phyloP scores from a whole-genome alignment of 35 echinoderm and acorn worm species.

The Apostichopus parvimensis region DNA sequence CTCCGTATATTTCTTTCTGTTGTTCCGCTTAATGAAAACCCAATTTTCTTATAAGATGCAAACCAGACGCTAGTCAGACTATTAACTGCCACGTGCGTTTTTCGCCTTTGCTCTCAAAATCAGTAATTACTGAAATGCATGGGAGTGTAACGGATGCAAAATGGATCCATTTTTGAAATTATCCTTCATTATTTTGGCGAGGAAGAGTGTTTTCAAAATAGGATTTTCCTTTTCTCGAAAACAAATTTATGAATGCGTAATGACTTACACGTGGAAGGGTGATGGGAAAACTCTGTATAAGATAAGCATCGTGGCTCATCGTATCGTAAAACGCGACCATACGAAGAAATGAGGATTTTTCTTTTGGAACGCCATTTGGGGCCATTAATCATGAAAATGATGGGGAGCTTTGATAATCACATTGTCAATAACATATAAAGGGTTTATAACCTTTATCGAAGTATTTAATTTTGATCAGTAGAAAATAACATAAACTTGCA shows the following conservation, averaged over 20 bases:
- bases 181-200: constrained; percentile 38
- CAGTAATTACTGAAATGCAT: constrained; percentile 35
- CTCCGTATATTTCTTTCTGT: background rate
- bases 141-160: constrained; percentile 35
- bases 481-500: too few relatives aligned
- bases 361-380: constrained; percentile 10
- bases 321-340: background rate
- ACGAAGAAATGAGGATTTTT: background rate
- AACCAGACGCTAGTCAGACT: constrained; percentile 41
- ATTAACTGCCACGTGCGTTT: constrained; percentile 37
- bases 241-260: constrained; percentile 39
- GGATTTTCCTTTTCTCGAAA: constrained; percentile 28
- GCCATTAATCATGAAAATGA: constrained; percentile 8
- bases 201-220: constrained; percentile 50
- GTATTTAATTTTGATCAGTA: too few relatives aligned
- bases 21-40: constrained; percentile 48
- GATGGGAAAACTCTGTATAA: background rate
- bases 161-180: constrained; percentile 42
- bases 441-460: too few relatives aligned
- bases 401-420: background rate
- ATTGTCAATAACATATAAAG: background rate
- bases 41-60: constrained; percentile 43
- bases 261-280: constrained; percentile 5
- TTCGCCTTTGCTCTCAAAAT: constrained; percentile 42
- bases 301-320: too few relatives aligned